A percentile compares a stretch with the other conserved stretches of the same genome.
These are phyloP conservation scores for Girardinichthys multiradiatus DNA, from an alignment of 2,113 vertebrate species.

Conservation along the genomic window DNA sequence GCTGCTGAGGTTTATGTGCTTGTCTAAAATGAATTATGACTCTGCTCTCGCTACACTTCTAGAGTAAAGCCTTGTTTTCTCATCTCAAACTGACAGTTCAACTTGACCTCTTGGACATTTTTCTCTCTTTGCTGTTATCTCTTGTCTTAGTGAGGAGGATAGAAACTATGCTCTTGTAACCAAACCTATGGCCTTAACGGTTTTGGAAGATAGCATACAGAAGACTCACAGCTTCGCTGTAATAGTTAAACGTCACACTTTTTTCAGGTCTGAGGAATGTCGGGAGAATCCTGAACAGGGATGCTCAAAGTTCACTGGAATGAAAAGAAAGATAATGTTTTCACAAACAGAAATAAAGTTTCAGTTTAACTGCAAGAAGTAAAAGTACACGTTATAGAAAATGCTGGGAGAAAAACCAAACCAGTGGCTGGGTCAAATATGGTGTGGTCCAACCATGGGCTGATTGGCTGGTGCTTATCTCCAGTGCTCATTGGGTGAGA, in stretches of 20 bases:
- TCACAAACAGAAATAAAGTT: background rate
- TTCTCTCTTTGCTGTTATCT: slow-evolving; percentile 55
- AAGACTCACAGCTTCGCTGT: background rate
- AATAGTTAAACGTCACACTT: background rate
- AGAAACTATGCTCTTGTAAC: slow-evolving; percentile 13
- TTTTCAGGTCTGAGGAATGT: background rate
- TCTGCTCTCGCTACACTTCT: slow-evolving; percentile 19
- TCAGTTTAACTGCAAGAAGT: no score
- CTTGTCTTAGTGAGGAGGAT: slow-evolving; percentile 16
- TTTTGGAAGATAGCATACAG: background rate
- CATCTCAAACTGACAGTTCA: slow-evolving; percentile 44
- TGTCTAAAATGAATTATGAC: slow-evolving; percentile 1
- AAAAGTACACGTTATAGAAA: no score
- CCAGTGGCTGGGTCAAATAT: no score
- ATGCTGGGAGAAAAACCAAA: no score
- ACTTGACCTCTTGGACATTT: slow-evolving; percentile 48
- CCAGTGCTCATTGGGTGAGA: no score
- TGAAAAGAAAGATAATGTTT: background rate
- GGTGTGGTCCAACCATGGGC: no score
- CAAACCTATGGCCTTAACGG: background rate
- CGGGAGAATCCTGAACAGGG: background rate
- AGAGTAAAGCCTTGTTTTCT: slow-evolving; percentile 50
- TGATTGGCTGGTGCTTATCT: no score
- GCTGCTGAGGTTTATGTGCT: slow-evolving; percentile 16
- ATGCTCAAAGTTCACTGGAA: background rate